A percentile compares a stretch with the other conserved stretches of the same genome.
phyloP scores from a whole-genome alignment of 2,113 vertebrate genomes.

The Pachyramphus minor region DNA sequence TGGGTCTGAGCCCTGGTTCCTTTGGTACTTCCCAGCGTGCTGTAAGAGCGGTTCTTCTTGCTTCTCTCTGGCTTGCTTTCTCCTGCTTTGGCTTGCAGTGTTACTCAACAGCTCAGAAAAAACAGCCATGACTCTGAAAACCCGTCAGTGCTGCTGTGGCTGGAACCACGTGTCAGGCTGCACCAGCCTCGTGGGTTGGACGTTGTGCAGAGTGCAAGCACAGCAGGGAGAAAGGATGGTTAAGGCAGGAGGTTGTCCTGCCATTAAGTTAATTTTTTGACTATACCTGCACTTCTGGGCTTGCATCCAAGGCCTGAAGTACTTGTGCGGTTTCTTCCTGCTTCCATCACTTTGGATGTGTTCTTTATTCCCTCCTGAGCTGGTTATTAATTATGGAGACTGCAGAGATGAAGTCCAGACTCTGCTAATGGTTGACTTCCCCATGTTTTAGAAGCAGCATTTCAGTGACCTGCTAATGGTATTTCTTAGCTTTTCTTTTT shows the following conservation, averaged over 20 bases:
- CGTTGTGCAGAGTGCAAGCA: not conserved
- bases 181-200: not conserved
- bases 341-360: not conserved
- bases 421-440: conserved; percentile 35
- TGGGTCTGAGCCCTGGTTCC: not conserved
- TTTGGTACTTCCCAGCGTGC: accelerated
- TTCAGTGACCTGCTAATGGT: conserved; percentile 4
- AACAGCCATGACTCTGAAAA: not conserved
- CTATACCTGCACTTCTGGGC: conserved; percentile 21
- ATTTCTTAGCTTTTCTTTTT: not conserved
- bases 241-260: not conserved
- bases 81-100: not conserved
- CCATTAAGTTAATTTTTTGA: conserved; percentile 33
- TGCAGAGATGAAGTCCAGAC: conserved; percentile 4
- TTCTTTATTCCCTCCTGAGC: conserved; percentile 20
- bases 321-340: not conserved
- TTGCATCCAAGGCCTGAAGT: conserved; percentile 8
- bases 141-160: not conserved
- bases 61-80: not conserved
- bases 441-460: not conserved
- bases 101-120: not conserved
- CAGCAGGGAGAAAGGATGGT: not conserved
- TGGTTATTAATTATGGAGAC: conserved; percentile 53
- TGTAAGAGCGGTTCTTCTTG: not conserved
- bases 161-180: not conserved